Conservation (phyloP, 2,797 vertebrate species). For the Chlorospingus semifuscus region DNA sequence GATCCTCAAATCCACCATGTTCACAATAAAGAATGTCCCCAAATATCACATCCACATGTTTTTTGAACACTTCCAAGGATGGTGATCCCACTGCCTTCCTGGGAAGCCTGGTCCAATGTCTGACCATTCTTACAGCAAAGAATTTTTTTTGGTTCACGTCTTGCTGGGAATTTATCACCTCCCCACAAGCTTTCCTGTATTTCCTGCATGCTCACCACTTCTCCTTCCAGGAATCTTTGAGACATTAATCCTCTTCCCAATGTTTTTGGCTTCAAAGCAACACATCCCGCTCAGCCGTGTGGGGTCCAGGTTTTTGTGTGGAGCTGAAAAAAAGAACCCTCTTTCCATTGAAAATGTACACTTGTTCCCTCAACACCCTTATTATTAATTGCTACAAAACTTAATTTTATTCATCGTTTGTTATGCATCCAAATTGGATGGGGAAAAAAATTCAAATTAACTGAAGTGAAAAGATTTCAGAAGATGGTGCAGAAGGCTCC, state of each 20-base stretch:
- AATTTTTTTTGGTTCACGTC: neutral
- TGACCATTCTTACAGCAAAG: neutral
- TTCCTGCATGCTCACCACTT: neutral
- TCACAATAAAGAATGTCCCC: neutral
- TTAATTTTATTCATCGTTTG: constrained; percentile 49
- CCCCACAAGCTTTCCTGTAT: neutral
- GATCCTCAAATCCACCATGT: neutral
- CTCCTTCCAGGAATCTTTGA: neutral
- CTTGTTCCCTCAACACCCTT: neutral
- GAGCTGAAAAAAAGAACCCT: neutral
- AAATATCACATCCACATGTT: neutral
- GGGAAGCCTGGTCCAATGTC: too few relatives aligned
- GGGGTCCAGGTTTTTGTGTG: neutral
- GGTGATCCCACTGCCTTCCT: neutral
- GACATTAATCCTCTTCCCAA: neutral
- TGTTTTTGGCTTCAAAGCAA: neutral
- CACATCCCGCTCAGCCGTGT: fast-evolving
- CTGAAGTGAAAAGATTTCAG: constrained; percentile 36
- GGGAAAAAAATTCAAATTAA: constrained; percentile 24
- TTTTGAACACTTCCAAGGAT: neutral
- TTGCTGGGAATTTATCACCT: neutral
- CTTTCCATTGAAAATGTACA: neutral
- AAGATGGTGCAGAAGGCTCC: constrained; percentile 51
- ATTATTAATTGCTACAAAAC: constrained; percentile 43
- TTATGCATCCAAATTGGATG: constrained; percentile 32